Percentiles rank a stretch among this genome's conserved stretches.
These are phyloP conservation scores for Megatriorchis doriae DNA, from an alignment of 2,113 vertebrate species.

Conservation along the genomic window DNA sequence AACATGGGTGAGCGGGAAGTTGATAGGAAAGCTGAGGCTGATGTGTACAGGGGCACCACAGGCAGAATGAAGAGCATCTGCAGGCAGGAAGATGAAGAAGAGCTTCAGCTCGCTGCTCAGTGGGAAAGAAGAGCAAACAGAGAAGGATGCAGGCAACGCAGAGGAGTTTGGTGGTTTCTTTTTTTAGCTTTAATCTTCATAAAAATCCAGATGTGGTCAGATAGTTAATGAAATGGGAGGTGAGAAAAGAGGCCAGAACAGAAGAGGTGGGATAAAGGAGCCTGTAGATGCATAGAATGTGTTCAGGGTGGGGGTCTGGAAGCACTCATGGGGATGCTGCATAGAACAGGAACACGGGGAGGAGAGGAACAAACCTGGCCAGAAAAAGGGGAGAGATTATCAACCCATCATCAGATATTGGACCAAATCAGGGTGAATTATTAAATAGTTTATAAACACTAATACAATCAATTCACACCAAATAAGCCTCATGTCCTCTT, in stretches of 20 bases:
- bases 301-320: not conserved
- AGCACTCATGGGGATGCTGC: not conserved
- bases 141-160: not conserved
- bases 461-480: not conserved
- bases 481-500: not conserved
- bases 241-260: not conserved
- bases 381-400: not conserved
- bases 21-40: not conserved
- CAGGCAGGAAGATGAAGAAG: not conserved
- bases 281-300: not conserved
- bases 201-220: not conserved
- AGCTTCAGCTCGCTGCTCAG: not conserved
- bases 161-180: not conserved
- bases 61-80: not conserved
- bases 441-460: not conserved
- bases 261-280: not conserved
- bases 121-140: not conserved
- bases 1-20: accelerated
- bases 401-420: not conserved
- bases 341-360: not conserved
- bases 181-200: not conserved
- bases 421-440: not conserved
- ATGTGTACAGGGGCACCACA: not conserved
- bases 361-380: not conserved
- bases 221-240: not conserved